Conservation (phyloP, 2,888 invertebrate genomes). For the Pycnomerus fuliginosus region DNA sequence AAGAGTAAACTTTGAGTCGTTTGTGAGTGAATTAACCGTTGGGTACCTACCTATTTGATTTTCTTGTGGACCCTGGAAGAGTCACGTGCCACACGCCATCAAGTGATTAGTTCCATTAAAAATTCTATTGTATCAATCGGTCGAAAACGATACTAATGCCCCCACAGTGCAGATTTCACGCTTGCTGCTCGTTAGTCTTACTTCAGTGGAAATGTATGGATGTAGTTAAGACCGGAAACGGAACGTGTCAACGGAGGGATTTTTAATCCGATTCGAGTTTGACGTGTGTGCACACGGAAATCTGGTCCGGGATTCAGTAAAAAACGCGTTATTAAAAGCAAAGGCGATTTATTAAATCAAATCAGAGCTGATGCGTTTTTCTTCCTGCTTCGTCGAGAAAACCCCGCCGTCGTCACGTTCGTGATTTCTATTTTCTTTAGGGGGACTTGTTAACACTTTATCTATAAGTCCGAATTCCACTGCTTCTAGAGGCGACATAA, state of each 20-base stretch:
- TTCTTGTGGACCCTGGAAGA: constrained; percentile 23
- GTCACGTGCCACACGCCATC: constrained; percentile 44
- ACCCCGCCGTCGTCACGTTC: too few relatives aligned
- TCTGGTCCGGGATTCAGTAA: too few relatives aligned
- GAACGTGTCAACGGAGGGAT: constrained; percentile 31
- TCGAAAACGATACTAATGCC: constrained; percentile 24
- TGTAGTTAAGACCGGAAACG: constrained; percentile 33
- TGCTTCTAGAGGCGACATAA: constrained; percentile 91
- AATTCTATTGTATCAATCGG: constrained; percentile 33
- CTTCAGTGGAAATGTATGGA: constrained; percentile 36
- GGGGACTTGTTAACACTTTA: constrained; percentile 85
- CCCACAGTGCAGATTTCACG: constrained; percentile 24
- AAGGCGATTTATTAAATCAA: too few relatives aligned
- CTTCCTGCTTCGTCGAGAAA: too few relatives aligned
- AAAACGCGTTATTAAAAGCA: too few relatives aligned
- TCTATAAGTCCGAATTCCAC: constrained; percentile 92
- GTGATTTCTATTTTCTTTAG: too few relatives aligned
- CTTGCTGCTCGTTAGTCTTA: constrained; percentile 36
- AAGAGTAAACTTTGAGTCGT: constrained; percentile 39
- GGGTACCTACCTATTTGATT: constrained; percentile 25
- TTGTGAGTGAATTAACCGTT: constrained; percentile 36
- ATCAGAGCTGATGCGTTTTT: too few relatives aligned
- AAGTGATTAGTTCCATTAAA: constrained; percentile 45
- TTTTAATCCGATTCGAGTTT: constrained; percentile 16
- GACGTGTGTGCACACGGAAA: too few relatives aligned